Evolutionary conservation across 2,797 vertebrate genomes (phyloP), one percentile per base, ranked within the genome.

Genomic region (Delichon dasypus): DNA sequence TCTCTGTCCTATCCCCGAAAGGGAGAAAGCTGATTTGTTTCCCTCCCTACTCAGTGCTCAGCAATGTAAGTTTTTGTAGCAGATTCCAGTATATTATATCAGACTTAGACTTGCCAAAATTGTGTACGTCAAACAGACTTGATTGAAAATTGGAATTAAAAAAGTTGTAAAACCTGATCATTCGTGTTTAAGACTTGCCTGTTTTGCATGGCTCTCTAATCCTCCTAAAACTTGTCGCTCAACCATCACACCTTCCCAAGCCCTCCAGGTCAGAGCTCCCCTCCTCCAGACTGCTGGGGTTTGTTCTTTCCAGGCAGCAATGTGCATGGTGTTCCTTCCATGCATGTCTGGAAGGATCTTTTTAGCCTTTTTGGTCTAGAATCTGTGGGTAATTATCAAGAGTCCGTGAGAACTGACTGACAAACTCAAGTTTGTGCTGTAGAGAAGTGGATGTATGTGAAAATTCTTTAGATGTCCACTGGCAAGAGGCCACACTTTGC

Each of bases 361-460:
- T 64, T 80, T 53, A 65, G 38, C 15, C 34, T 65, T 57, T 74
- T 45, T 10, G 8, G 7, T 53, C 19, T 72, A 18, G 34, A 57
- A 29, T 76, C 30, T 75, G 26, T 73, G 42, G 32, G 7, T 74
- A 25, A 44, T 67, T 58, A 42, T n/a, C 27, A 45, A 36, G 20
- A 36, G 18, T 55, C 44, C 4, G 0, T 26, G 26, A 32, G 36
- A 79, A 32, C 5, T 5, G 3, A 11, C 11, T 21, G 34, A 32
- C 60, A 68, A 85, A 53, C n/a, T 3, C 18, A 51, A 34, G 38
- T 62, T 26, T 58, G 11, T 70, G 50, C 73, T 44, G 20, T 32
- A 29, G 70, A 78, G 74, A 58, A 61, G 18, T 44, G 58, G 36
- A 29, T 61, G 19, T 27, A 4, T 20, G 23, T 21, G 32, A 47